These are phyloP conservation scores for Gymnocephalus cernua DNA, from an alignment of 2,113 vertebrate genomes.

Conservation along the genomic window DNA sequence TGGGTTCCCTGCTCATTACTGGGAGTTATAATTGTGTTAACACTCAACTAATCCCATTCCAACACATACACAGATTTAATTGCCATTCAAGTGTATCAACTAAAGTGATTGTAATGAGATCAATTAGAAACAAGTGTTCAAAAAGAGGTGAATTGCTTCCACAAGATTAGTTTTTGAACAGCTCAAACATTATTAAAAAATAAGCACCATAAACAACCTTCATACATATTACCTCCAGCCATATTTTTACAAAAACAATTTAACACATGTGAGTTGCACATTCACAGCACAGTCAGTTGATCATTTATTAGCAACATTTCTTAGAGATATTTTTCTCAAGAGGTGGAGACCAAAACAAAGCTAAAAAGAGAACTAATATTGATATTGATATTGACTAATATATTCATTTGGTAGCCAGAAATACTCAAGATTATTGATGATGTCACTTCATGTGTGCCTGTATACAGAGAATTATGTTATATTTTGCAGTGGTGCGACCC, in stretches of 20 bases:
- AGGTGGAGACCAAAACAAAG: too few relatives aligned
- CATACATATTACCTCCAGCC: neutral
- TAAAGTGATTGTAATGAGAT: slow-evolving; percentile 34
- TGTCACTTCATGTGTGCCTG: too few relatives aligned
- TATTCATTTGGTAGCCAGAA: too few relatives aligned
- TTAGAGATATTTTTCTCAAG: too few relatives aligned
- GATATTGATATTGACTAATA: too few relatives aligned
- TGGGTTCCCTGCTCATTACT: slow-evolving; percentile 10
- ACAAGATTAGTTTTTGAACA: neutral
- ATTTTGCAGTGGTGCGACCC: too few relatives aligned
- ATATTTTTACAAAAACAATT: neutral
- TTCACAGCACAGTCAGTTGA: too few relatives aligned
- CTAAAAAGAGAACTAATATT: too few relatives aligned
- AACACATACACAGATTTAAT: slow-evolving; percentile 22
- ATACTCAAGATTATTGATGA: too few relatives aligned
- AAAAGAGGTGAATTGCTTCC: neutral
- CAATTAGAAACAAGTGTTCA: slow-evolving; percentile 4
- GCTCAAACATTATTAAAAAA: too few relatives aligned
- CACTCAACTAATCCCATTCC: slow-evolving; percentile 29
- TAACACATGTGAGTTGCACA: neutral
- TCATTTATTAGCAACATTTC: too few relatives aligned
- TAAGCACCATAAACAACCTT: neutral
- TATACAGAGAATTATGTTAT: too few relatives aligned
- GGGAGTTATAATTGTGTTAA: slow-evolving; percentile 24
- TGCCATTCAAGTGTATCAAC: slow-evolving; percentile 12